Conservation (phyloP, 2,113 vertebrate genomes). For the Hemibagrus wyckioides region DNA sequence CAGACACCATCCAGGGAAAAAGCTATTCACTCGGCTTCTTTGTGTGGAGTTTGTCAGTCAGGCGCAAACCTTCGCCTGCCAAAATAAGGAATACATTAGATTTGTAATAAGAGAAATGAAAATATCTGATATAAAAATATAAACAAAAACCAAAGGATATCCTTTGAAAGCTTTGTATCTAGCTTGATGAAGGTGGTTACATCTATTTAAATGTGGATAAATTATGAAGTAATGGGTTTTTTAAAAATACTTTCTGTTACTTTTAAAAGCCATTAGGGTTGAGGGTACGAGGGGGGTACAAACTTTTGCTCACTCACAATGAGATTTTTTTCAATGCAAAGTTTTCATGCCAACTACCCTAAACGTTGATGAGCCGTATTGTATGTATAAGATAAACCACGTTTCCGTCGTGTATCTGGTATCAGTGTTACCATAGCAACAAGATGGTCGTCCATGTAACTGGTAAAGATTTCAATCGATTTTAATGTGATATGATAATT, state of each 20-base stretch:
- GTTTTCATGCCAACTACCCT: neutral
- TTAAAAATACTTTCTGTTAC: neutral
- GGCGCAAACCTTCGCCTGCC: neutral
- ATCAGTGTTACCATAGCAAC: neutral
- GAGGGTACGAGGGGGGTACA: neutral
- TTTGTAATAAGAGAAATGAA: neutral
- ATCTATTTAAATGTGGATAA: neutral
- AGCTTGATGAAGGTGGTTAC: neutral
- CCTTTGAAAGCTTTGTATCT: neutral
- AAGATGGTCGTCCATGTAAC: neutral
- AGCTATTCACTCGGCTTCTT: slow-evolving; percentile 1
- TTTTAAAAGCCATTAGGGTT: neutral
- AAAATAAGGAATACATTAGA: neutral
- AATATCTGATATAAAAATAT: neutral
- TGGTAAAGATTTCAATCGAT: neutral
- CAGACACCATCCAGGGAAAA: neutral
- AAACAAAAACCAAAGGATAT: neutral
- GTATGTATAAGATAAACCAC: neutral
- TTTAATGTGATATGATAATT: neutral
- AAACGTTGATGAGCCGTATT: neutral
- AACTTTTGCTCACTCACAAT: neutral
- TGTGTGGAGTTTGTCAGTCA: neutral
- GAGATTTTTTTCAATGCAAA: neutral
- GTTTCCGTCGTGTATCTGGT: neutral
- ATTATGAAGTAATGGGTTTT: neutral